Conservation (phyloP, 2,888 invertebrate genomes). For the Leptarthrus brevirostris region DNA sequence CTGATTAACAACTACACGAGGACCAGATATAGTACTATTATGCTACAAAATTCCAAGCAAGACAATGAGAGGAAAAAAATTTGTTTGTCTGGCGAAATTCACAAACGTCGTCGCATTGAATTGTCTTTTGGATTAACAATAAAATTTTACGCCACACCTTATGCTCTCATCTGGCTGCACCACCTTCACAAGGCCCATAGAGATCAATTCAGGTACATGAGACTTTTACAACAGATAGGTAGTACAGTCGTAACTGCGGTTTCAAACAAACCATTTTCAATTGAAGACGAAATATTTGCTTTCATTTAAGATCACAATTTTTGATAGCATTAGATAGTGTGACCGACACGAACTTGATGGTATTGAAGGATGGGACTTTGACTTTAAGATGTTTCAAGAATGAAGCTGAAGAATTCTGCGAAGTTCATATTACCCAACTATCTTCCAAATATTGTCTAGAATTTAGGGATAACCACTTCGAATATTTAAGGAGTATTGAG, state of each 20-base stretch:
- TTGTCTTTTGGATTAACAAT: slow-evolving; percentile 38
- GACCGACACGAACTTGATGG: neutral
- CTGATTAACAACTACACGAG: neutral
- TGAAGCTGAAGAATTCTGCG: too few relatives aligned
- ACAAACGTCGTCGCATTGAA: slow-evolving; percentile 25
- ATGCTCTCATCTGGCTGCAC: slow-evolving; percentile 3
- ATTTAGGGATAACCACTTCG: too few relatives aligned
- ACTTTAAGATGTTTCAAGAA: too few relatives aligned
- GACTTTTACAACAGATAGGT: neutral
- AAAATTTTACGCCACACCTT: slow-evolving; percentile 40
- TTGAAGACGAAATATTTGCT: slow-evolving; percentile 16
- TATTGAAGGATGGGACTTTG: too few relatives aligned
- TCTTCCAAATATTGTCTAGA: too few relatives aligned
- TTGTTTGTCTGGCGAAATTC: neutral
- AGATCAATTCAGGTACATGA: slow-evolving; percentile 1
- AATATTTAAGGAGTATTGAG: too few relatives aligned
- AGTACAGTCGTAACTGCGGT: slow-evolving; percentile 12
- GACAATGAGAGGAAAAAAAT: slow-evolving; percentile 16
- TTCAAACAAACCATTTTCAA: slow-evolving; percentile 23
- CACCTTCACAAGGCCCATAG: slow-evolving; percentile 37
- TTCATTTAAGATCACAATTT: neutral
- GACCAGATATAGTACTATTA: neutral
- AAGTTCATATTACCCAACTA: too few relatives aligned
- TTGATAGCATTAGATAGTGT: neutral
- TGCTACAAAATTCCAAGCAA: slow-evolving; percentile 16